Base-by-base conservation (phyloP, 1,140 invertebrate species). In the Pogonomyrmex barbatus region DNA sequence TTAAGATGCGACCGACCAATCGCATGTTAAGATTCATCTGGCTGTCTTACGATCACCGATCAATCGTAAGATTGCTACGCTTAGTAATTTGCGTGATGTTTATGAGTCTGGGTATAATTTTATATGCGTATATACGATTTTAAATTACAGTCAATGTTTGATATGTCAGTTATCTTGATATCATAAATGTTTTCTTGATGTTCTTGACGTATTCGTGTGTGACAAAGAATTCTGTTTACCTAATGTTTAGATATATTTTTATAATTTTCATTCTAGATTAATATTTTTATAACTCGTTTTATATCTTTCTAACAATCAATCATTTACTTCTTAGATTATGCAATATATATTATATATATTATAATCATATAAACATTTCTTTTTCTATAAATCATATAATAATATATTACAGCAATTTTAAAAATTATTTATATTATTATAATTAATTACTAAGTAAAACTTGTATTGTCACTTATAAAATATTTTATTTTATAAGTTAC, bases 1-100 rank as follows among this genome's bases (percentile, higher is more conserved):
- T 89, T 87, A 89, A 89, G 87, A 77, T 70, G 88, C 84, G 58
- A 54, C 67, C 86, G 47, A n/a, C 87, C 82, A 76, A 87, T 87
- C 73, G 71, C 36, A n/a, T 63, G 45, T 45, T 50, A 36, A 67
- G 67, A 81, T 87, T 87, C 60, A 78, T 75, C 83, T 56, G 52
- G 45, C 14, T 70, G 60, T 45, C 83, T 85, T 52, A 63, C 75
- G 70, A 60, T 63, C 47, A 70, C 52, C n/a, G 30, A 62, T 83
- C 68, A 60, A 73, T 83, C 30, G 65, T 70, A 12, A 83, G 47
- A 73, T 47, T 60, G 12, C 33, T 6, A 17, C 42, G 2, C 17
- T 60, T 47, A 0, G 2, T 24, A 10, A 50, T 73, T 82, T 10
- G 30, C 1, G 54, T 60, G 30, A 60, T n/a, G 56, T 60, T 79